phyloP scores from a whole-genome alignment of 2,797 vertebrate species.

The Ctenopoma kingsleyae region DNA sequence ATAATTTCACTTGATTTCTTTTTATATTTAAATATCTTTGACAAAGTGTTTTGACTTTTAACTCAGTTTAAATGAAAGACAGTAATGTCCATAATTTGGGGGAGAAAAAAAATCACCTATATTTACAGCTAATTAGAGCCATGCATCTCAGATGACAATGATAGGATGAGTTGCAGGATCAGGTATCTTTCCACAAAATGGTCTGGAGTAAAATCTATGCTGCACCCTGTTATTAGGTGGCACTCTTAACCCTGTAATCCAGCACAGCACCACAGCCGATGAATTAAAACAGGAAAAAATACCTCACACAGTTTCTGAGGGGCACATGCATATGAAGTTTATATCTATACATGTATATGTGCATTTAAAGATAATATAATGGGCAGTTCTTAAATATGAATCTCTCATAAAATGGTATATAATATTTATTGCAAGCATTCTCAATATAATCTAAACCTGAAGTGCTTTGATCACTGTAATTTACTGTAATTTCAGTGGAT shows the following conservation, averaged over 20 bases:
- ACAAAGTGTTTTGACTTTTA: conserved; percentile 75
- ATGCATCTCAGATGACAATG: conserved; percentile 78
- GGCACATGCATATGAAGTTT: conserved; percentile 3
- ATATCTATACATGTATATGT: conserved; percentile 5
- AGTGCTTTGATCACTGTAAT: conserved; percentile 20
- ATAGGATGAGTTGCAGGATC: conserved; percentile 77
- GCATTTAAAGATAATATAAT: background rate
- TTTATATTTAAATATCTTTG: conserved; percentile 67
- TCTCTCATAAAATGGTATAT: background rate
- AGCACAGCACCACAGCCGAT: conserved; percentile 37
- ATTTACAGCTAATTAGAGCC: conserved; percentile 84
- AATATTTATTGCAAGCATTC: background rate
- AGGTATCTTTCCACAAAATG: conserved; percentile 74
- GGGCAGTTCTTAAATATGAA: background rate
- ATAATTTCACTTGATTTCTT: conserved; percentile 64
- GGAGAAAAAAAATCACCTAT: conserved; percentile 73
- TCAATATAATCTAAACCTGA: conserved; percentile 3
- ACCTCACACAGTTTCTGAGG: conserved; percentile 49
- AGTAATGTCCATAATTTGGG: conserved; percentile 77
- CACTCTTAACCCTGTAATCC: conserved; percentile 68
- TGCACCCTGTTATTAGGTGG: conserved; percentile 76
- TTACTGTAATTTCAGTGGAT: conserved; percentile 40
- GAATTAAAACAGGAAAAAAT: conserved; percentile 39
- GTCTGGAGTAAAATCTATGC: conserved; percentile 41
- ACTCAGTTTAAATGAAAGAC: conserved; percentile 78